These are phyloP conservation scores for Acrobasis repandana DNA, from an alignment of 2,888 invertebrate species.

Conservation along the genomic window DNA sequence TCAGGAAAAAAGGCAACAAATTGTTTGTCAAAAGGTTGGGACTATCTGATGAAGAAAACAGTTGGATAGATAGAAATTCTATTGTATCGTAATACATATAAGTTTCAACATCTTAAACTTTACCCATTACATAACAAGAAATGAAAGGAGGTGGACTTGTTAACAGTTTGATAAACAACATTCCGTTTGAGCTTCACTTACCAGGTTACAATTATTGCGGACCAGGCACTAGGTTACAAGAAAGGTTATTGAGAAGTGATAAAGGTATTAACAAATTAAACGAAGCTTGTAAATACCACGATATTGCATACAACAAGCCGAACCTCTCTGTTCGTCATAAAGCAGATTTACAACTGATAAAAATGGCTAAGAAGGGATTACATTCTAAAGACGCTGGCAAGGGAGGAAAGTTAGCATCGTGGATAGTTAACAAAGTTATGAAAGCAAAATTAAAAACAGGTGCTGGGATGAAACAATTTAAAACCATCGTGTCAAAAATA, in stretches of 20 bases:
- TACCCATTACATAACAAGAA: background rate
- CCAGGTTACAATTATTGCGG: no score
- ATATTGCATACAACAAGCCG: no score
- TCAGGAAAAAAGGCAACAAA: background rate
- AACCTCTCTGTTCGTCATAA: no score
- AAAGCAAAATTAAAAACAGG: no score
- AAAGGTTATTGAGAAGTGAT: no score
- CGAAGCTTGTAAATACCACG: no score
- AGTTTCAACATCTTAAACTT: background rate
- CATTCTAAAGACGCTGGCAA: background rate
- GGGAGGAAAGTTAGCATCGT: background rate
- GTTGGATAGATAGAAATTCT: no score
- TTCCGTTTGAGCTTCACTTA: background rate
- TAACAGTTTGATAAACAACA: background rate
- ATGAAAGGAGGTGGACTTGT: background rate
- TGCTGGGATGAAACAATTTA: no score
- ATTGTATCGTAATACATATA: background rate
- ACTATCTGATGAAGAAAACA: background rate
- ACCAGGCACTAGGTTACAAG: no score
- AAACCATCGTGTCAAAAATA: background rate
- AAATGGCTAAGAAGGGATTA: background rate
- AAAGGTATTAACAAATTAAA: no score
- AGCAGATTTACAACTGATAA: no score
- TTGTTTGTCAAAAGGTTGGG: slow-evolving; percentile 1
- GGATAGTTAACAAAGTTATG: no score